Evolutionary conservation across 2,888 invertebrate species (phyloP).

Genomic region (Conomelus anceps): DNA sequence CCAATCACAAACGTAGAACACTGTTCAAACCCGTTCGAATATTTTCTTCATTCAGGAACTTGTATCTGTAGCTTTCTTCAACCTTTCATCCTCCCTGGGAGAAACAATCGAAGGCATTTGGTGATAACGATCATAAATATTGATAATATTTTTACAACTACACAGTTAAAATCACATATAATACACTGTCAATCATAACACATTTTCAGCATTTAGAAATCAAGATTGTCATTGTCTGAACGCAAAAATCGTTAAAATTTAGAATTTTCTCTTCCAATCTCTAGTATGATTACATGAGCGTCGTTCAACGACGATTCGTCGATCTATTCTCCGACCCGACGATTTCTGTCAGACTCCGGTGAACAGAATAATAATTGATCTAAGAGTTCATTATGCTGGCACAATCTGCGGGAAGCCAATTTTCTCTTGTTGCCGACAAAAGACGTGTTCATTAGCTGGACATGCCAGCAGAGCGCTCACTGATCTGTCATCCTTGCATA

Average conservation of each 20-base stretch:
- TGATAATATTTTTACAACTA: not conserved
- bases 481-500: conserved; percentile 26
- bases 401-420: not conserved
- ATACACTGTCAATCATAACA: not conserved
- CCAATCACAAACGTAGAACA: not conserved
- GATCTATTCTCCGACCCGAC: no score
- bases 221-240: not conserved
- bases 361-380: not conserved
- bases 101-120: not conserved
- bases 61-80: not conserved
- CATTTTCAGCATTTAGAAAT: not conserved
- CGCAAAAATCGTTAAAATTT: not conserved
- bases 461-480: not conserved
- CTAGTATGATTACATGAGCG: not conserved
- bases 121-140: not conserved
- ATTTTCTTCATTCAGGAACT: not conserved
- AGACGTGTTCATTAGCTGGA: no score
- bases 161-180: not conserved
- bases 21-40: not conserved
- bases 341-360: not conserved
- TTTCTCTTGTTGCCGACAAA: not conserved
- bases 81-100: not conserved
- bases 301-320: not conserved
- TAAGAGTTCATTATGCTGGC: not conserved
- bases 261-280: not conserved